Base-by-base conservation (phyloP, 2,797 vertebrate genomes). In the Silurus lanzhouensis region DNA sequence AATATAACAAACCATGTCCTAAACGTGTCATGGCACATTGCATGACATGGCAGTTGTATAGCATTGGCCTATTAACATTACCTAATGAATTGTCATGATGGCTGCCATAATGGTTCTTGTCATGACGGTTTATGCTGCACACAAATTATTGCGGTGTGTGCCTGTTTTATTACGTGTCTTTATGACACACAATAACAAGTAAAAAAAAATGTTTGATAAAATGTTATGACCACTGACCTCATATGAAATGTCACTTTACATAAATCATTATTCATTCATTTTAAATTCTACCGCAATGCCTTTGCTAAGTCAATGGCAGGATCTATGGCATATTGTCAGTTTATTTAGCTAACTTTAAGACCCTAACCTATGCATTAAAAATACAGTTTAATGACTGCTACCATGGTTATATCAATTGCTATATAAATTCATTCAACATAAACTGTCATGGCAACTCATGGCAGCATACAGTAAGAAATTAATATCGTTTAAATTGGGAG, bases 261-360 rank as follows among this genome's bases (percentile, higher is more conserved):
- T n/a, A 80, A 13, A 48, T 25, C 19, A n/a, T 64, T 80, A 79
- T 79, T 79, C 5, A 61, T 64, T 15, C 46, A 52, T 66, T 80
- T 48, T 80, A 31, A 12, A 64, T 64, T 80, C 44, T n/a, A 48
- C 22, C 8, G 48, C 13, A 48, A 6, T 27, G 61, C 1, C 60
- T 64, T 79, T 64, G 60, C 14, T 17, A 80, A n/a, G 22, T 66
- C 14, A 63, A 63, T 46, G 14, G 77, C 60, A 25, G 60, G 8
- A 1, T 17, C 12, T 44, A 15, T 61, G 3, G 12, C 10, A 61
- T 5, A 44, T 14, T 63, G 57, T n/a, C 57, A 8, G 76, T 61
- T 44, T 61, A 78, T 61, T 78, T 63, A 44, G 48, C 17, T 20
- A 22, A 78, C 10, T 7, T 61, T 78, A 61, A 61, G n/a, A 61